A percentile compares a stretch with the other conserved stretches of the same genome.
These are phyloP conservation scores for Denticeps clupeoides DNA, from an alignment of 2,797 vertebrate genomes.

Conservation along the genomic window DNA sequence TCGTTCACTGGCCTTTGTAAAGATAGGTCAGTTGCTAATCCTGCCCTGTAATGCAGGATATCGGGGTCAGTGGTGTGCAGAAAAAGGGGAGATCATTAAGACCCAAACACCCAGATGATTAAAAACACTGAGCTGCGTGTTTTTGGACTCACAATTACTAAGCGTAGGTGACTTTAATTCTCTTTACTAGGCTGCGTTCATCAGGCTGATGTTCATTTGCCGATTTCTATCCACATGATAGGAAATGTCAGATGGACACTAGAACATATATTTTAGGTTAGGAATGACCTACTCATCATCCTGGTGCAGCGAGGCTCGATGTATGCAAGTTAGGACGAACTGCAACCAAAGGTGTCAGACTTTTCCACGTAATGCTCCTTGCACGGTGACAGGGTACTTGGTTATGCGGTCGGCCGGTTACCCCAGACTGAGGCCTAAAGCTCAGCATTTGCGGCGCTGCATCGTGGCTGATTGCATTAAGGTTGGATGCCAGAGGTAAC, in stretches of 20 bases:
- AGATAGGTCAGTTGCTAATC: conserved; percentile 66
- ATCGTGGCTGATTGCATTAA: conserved; percentile 37
- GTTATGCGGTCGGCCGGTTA: neutral
- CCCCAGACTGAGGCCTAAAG: conserved; percentile 24
- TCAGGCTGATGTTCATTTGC: too few species aligned
- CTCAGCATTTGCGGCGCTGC: conserved; percentile 39
- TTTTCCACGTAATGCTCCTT: too few species aligned
- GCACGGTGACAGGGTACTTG: too few species aligned
- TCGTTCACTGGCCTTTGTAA: conserved; percentile 35
- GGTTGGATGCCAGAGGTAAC: conserved; percentile 29
- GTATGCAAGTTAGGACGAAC: too few species aligned
- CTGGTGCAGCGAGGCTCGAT: too few species aligned
- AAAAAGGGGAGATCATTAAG: conserved; percentile 38
- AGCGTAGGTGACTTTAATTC: too few species aligned
- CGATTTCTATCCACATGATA: too few species aligned
- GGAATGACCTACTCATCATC: too few species aligned
- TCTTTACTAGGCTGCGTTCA: too few species aligned
- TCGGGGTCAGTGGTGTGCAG: conserved; percentile 51
- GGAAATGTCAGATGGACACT: too few species aligned
- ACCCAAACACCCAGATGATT: conserved; percentile 46
- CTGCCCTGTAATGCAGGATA: conserved; percentile 60
- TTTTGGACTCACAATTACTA: conserved; percentile 2
- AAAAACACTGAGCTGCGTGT: conserved; percentile 9
- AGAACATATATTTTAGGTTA: too few species aligned
- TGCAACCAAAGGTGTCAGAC: too few species aligned